Evolutionary conservation across 2,113 vertebrate genomes (phyloP), one percentile per base, ranked within the genome.

Genomic region (Cephalopholis sonnerati): DNA sequence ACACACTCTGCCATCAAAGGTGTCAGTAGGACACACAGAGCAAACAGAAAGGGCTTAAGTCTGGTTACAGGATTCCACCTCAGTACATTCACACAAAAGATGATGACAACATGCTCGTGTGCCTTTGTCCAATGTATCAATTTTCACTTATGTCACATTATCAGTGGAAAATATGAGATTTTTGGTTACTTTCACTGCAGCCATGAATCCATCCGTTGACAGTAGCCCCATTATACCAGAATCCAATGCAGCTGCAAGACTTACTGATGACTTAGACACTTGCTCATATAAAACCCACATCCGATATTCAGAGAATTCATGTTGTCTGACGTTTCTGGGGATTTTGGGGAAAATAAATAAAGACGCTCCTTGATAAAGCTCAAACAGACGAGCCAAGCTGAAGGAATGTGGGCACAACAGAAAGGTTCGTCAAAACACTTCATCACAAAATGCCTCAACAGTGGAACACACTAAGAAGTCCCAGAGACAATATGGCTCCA

Each of bases 11-110:
- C 15, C 53, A 15, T 86, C 53, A 78, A 22, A 80, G 17, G 75
- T 71, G 55, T 87, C 62, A 61, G 65, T 41, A 18, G 62, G 55
- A 89, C 44, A 72, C 41, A 63, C 10, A 71, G 80, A 79, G 82
- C 65, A 82, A 63, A 80, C 61, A 82, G 11, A 71, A 59, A 50
- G 11, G 53, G 71, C 50, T 83, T 1, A 50, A 10, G 57, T 57
- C 41, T 39, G 39, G 2, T 78, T 80, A 29, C 72, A 75, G 36
- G 68, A 36, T 50, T 27, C 68, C 18, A 59, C 5, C 18, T 66
- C 55, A 46, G 55, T 11, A 66, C 12, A 53, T 58, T 57, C 24
- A 24, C 54, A 25, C 5, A 27, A 59, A 48, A 71, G 18, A 36
- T 29, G 55, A 24, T 78, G 32, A 65, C 61, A 76, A n/a, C 16